Conservation (phyloP, 2,797 vertebrate genomes). For the Heterohyrax brucei region DNA sequence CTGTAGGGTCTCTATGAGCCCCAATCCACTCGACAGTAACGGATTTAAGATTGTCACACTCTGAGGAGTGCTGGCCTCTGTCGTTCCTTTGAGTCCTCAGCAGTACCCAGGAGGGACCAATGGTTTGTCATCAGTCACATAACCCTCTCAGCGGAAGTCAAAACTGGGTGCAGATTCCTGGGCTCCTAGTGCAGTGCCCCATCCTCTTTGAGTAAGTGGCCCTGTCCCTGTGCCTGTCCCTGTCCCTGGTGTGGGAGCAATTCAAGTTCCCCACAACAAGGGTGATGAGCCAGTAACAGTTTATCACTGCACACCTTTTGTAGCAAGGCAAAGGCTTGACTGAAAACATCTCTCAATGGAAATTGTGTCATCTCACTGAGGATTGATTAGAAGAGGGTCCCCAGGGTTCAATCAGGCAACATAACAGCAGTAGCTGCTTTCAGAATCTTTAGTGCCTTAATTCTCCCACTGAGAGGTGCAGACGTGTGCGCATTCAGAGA, state of each 20-base stretch:
- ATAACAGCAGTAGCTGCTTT: background rate
- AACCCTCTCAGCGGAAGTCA: background rate
- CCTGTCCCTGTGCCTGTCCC: too few species aligned
- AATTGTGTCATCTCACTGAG: background rate
- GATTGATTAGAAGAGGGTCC: background rate
- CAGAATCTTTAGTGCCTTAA: constrained; percentile 63
- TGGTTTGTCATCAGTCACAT: background rate
- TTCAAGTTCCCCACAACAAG: background rate
- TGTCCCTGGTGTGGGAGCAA: background rate
- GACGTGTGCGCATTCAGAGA: constrained; percentile 1
- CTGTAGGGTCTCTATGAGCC: too few species aligned
- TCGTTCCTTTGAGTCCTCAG: background rate
- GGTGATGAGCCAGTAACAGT: background rate
- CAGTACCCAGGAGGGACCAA: background rate
- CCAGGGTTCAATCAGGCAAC: constrained; percentile 18
- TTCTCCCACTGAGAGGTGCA: constrained; percentile 19
- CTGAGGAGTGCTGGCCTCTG: background rate
- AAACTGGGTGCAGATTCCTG: background rate
- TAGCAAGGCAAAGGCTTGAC: background rate
- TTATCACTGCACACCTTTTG: accelerated
- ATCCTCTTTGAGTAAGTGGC: background rate
- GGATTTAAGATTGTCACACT: background rate
- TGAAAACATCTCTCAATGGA: background rate
- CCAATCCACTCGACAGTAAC: too few species aligned
- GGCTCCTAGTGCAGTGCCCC: background rate